phyloP scores from a whole-genome alignment of 2,113 vertebrate species.

The Cinclus mexicanus region DNA sequence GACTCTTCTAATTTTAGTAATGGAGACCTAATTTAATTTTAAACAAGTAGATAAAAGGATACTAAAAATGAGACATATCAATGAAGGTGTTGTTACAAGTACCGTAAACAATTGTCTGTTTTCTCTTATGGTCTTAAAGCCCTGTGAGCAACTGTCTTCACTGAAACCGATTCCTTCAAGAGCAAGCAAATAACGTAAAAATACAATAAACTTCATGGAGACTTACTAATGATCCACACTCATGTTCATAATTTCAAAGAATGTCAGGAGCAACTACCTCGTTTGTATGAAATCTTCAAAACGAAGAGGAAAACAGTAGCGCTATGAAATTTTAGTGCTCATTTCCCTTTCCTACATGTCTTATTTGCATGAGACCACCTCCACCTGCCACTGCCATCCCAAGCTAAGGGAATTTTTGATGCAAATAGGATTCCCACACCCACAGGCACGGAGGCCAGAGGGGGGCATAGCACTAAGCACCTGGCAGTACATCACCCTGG shows the following conservation, averaged over 20 bases:
- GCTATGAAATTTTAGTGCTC: neutral
- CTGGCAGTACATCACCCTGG: neutral
- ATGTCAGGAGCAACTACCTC: neutral
- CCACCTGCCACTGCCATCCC: neutral
- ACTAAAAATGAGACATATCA: slow-evolving; percentile 38
- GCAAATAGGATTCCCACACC: neutral
- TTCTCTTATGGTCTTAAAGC: neutral
- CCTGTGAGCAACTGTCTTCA: neutral
- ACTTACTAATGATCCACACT: neutral
- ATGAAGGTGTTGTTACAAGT: slow-evolving; percentile 50
- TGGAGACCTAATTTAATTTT: slow-evolving; percentile 77
- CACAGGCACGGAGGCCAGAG: neutral
- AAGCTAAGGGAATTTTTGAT: neutral
- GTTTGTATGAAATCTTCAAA: neutral
- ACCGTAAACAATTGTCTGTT: slow-evolving; percentile 8
- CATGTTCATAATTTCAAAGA: neutral
- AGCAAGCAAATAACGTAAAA: neutral
- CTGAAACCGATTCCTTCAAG: neutral
- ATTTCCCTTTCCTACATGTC: neutral
- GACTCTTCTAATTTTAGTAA: slow-evolving; percentile 74
- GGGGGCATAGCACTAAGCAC: rapidly evolving
- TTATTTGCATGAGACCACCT: neutral
- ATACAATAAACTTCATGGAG: neutral
- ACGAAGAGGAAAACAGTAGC: neutral
- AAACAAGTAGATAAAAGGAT: slow-evolving; percentile 66